Base-by-base conservation (phyloP, 2,113 vertebrate genomes). In the Nanorana parkeri region DNA sequence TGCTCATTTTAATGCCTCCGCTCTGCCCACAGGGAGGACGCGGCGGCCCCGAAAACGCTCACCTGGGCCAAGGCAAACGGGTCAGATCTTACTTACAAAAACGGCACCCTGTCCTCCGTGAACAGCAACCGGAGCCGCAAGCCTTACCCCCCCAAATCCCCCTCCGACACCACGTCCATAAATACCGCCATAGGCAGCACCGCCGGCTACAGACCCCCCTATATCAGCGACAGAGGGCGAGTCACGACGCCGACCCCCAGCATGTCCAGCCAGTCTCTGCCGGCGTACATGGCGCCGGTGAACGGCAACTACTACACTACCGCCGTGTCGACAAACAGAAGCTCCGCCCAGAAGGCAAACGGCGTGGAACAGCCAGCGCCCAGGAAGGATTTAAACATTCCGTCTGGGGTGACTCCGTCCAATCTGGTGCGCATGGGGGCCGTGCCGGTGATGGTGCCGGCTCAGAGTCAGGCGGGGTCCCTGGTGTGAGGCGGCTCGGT, bases 91-190 rank as follows among this genome's bases (percentile, higher is more conserved):
- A 88, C 95, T 83, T 97, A 95, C 83, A 96, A 96, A 88, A 97
- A 96, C 0, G 96, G 96, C 84, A 97, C 96, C 0, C 90, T 97
- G 82, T 97, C 96, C 17, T 97, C 96, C 7, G 90, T 96, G 54
- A 91, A 90, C 80, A 95, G 95, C 13, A 92, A 91, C 67, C 89
- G 91, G 0, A 92, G 89, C 72, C 91, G 90, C 78, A 91, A 86
- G 80, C 86, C 87, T 0, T 94, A 94, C 85, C 88, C 90, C 0
- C 83, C 90, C 82, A 92, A 90, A 2, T 87, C 92, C 0, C 78
- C 92, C 5, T 94, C 93, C 0, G 93, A 95, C 87, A 92, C 94
- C 0, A 90, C 92, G 64, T 95, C 94, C 79, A 90, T 95, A 87
- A 88, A 91, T 86, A 95, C 94, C 0, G 88, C 92, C 23, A 85